Base-by-base conservation (phyloP, 2,797 vertebrate genomes). In the Hapalemur alaotrensis region DNA sequence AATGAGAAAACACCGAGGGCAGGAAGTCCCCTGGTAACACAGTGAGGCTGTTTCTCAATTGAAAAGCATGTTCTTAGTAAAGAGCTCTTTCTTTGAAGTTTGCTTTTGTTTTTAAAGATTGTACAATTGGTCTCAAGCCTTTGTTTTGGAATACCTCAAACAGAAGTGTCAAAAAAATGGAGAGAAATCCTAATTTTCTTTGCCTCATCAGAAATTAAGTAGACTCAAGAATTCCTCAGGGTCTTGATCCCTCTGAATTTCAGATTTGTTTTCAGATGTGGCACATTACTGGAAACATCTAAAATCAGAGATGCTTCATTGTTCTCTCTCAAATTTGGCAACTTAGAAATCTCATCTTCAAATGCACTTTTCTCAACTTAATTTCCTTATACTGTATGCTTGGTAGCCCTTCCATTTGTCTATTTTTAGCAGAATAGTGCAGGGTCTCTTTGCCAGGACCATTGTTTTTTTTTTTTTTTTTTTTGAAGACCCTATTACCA, bases 121-220 rank as follows among this genome's bases (percentile, higher is more conserved):
- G 46, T 57, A 59, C 59, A n/a, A 79, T 95, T 91, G 48, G 88
- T 96, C 80, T 63, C 35, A 48, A 67, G 73, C 46, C 38, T 84
- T 50, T 91, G 48, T 93, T 96, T 95, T 92, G 72, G 38, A 90
- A 88, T 18, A 81, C 35, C 69, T 96, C 63, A 61, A 88, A 35
- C 3, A 46, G 38, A 84, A 85, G 35, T 43, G 14, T 81, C 69
- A 91, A 82, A 69, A 90, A 82, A 69, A 50, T 69, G 52, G 50
- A 95, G n/a, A 88, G 23, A 95, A 89, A 7, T 52, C 75, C 65
- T 79, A 46, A 72, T 91, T 87, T 91, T 89, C 46, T 89, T 83
- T 59, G 11, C 43, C 32, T 65, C 57, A 41, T 78, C 35, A 69
- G n/a, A 89, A 94, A 81, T 63, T 50, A 91, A 65, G 41, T 25